phyloP scores from a whole-genome alignment of 2,888 invertebrate genomes.

The Slavum lentiscoides region DNA sequence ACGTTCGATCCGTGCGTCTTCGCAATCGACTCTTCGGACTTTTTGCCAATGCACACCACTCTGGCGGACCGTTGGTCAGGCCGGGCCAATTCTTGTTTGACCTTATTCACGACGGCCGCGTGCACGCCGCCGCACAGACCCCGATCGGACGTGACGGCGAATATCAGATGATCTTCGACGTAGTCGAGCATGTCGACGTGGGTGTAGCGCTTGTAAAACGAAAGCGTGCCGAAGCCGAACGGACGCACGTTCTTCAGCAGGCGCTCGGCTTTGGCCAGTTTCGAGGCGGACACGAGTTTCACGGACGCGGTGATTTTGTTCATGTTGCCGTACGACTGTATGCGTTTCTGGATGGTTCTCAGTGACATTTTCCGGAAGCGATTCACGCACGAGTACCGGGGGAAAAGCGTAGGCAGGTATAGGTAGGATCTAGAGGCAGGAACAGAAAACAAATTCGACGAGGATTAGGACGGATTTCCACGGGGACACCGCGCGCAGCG shows the following conservation, averaged over 20 bases:
- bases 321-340: constrained; percentile 54
- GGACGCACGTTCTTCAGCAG: constrained; percentile 39
- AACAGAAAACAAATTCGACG: background rate
- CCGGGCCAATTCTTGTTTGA: constrained; percentile 21
- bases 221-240: constrained; percentile 53
- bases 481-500: no score
- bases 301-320: constrained; percentile 55
- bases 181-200: constrained; percentile 21
- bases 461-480: background rate
- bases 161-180: constrained; percentile 43
- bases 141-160: constrained; percentile 55
- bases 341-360: constrained; percentile 53
- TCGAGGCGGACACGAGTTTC: constrained; percentile 54
- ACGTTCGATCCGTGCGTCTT: constrained; percentile 4
- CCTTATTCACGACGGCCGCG: constrained; percentile 18
- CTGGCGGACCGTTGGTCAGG: constrained; percentile 8
- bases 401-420: background rate
- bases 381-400: no score
- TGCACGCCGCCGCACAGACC: constrained; percentile 55
- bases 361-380: constrained; percentile 17
- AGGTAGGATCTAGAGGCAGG: constrained; percentile 9
- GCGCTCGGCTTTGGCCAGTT: constrained; percentile 27
- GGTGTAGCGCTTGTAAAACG: constrained; percentile 52
- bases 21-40: constrained; percentile 4
- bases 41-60: constrained; percentile 10